Evolutionary conservation across 2,113 vertebrate genomes (phyloP), one percentile per base, ranked within the genome.

Genomic region (Acanthisitta chloris): DNA sequence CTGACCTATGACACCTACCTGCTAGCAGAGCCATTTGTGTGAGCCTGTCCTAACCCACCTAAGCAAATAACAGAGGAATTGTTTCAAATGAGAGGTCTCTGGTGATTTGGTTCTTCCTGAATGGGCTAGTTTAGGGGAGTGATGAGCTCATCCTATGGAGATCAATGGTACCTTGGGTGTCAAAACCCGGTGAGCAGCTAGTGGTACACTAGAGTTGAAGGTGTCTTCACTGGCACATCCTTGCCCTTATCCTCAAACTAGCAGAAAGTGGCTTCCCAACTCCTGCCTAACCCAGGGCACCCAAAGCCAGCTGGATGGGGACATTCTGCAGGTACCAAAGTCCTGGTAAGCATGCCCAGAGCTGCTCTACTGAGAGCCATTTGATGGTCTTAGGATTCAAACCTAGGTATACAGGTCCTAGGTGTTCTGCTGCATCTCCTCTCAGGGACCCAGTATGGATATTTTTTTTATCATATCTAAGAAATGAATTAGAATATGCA

Each of bases 121-220:
- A 31, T 49, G 10, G 8, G 19, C 33, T 54, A 31, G 19, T 31
- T 84, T 23, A 77, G 17, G 14, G 33, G 8, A 81, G 6, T 2
- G 2, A 8, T 36, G 52, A 71, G 28, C 14, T 77, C 24, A 54
- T 5, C 28, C 28, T 26, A 31, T 17, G 38, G n/a, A 71, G n/a
- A 83, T 2, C 31, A 67, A 24, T 20, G 14, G 6, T 54, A 5
- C 10, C 12, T 59, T 0, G 0, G 4, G 12, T 40, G 25, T 26
- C 48, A 19, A 64, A 69, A 64, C 10, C 3, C 58, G 48, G 8
- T 72, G 64, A 45, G 34, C 0, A 3, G 15, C 20, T 62, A 46
- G 23, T 42, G 40, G 13, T 23, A 34, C 16, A 2, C 19, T 12
- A 17, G 11, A 69, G 17, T 19, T 24, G n/a, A 69, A 85, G 45